Evolutionary conservation across 2,797 vertebrate genomes (phyloP).

Genomic region (Zenarchopterus dispar): DNA sequence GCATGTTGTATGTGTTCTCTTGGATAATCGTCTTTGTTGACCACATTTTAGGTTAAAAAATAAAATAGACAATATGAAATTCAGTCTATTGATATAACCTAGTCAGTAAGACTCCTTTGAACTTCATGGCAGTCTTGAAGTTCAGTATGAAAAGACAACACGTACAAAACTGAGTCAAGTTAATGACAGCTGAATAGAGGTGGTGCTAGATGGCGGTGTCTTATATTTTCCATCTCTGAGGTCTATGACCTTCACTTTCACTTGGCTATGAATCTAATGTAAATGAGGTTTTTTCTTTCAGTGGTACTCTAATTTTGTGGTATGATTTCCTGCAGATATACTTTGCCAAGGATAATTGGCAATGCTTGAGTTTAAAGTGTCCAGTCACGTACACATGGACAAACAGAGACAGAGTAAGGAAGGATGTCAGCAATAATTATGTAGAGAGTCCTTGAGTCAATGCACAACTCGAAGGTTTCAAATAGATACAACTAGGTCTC

Average conservation of each 20-base stretch:
- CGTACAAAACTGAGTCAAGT: background rate
- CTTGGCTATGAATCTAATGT: conserved; percentile 7
- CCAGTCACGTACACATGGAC: background rate
- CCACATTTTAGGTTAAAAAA: too few species aligned
- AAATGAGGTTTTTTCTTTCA: conserved; percentile 20
- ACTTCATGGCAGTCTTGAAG: too few species aligned
- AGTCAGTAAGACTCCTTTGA: too few species aligned
- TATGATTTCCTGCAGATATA: conserved; percentile 3
- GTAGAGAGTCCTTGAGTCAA: too few species aligned
- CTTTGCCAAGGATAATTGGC: background rate
- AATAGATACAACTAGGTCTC: conserved; percentile 30
- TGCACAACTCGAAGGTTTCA: conserved; percentile 27
- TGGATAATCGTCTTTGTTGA: too few species aligned
- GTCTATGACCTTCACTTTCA: conserved; percentile 34
- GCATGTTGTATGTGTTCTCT: too few species aligned
- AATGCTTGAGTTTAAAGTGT: conserved; percentile 4
- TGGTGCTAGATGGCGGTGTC: too few species aligned
- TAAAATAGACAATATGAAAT: too few species aligned
- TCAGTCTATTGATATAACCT: too few species aligned
- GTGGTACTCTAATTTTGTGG: background rate
- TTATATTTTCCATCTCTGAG: conserved; percentile 17
- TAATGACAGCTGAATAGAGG: too few species aligned
- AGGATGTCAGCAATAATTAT: too few species aligned
- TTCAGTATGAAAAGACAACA: background rate
- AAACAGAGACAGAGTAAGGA: background rate